Evolutionary conservation across 2,888 invertebrate genomes (phyloP), one percentile per base, ranked within the genome.

Genomic region (Imbricaverruca yamaguchii): DNA sequence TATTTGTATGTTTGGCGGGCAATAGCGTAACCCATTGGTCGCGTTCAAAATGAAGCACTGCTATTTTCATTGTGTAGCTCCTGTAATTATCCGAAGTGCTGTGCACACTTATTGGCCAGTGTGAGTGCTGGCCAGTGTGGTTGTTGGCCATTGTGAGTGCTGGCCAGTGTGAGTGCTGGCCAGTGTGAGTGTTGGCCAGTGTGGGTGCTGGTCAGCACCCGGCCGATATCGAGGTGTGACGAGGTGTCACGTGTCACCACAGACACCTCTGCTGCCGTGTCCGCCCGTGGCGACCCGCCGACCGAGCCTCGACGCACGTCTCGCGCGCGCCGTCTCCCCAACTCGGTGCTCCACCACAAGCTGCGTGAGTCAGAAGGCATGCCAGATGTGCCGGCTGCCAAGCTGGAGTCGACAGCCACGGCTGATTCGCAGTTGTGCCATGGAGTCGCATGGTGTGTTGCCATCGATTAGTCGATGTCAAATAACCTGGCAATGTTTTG

Each of bases 281-380:
- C 12, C 55, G n/a, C 0, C 6, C 39, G 8, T 13, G 39, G 12
- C 15, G 15, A 15, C 8, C 39, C 39, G 12, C 12, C 39, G 39
- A 18, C 69, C 13, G 39, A 13, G 18, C 13, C 12, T 18, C 39
- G 39, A 15, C 39, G 25, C 53, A 7, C 39, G 59, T 11, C 59
- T 39, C 39, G 15, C 9, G 25, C 69, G 15, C n/a, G n/a, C 39
- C 39, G 39, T 21, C 12, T 15, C 53, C 53, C 21, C 10, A 18
- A 79, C 57, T 79, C 79, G 7, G 23, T 79, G 13, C 79, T 79
- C 13, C 79, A 79, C 25, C 79, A 79, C n/a, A 79, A 79, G 18
- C 57, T 79, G 56, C 23, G 79, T 77, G 15, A 77, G 77, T 21
- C 3, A 1, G 6, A 21, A 6, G 25, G 13, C 11, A 9, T 25